Percentiles rank a stretch among this genome's conserved stretches.
phyloP scores from a whole-genome alignment of 2,888 invertebrate genomes.

The Drosophila setosimentum region DNA sequence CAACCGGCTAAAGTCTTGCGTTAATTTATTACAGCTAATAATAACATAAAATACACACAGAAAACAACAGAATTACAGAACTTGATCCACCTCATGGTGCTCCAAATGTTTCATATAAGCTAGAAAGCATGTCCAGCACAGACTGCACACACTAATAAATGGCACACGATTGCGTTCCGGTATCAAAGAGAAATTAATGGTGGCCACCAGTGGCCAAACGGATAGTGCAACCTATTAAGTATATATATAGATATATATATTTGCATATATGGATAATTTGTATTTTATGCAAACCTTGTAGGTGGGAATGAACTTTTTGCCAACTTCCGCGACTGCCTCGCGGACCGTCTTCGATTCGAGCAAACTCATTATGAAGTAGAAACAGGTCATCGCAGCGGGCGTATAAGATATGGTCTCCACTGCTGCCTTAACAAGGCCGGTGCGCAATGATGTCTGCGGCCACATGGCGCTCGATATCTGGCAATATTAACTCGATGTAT shows the following conservation, averaged over 20 bases:
- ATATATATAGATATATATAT: neutral
- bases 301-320: slow-evolving; percentile 90
- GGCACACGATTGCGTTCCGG: slow-evolving; percentile 90
- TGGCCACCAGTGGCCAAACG: slow-evolving; percentile 91
- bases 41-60: slow-evolving; percentile 15
- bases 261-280: neutral
- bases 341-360: slow-evolving; percentile 89
- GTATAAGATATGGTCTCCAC: slow-evolving; percentile 91
- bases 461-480: slow-evolving; percentile 89
- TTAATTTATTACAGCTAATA: slow-evolving; percentile 38
- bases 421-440: slow-evolving; percentile 91
- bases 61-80: slow-evolving; percentile 14
- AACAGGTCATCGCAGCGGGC: slow-evolving; percentile 91
- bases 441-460: slow-evolving; percentile 90
- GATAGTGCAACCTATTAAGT: slow-evolving; percentile 87
- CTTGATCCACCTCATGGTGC: slow-evolving; percentile 82
- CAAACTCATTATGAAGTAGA: slow-evolving; percentile 91
- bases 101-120: slow-evolving; percentile 91
- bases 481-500: too few relatives aligned
- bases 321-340: slow-evolving; percentile 88
- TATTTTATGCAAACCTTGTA: slow-evolving; percentile 85
- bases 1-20: neutral
- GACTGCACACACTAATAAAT: slow-evolving; percentile 90
- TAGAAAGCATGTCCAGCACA: slow-evolving; percentile 91
- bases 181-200: slow-evolving; percentile 90